A percentile compares a stretch with the other conserved stretches of the same genome.
Conservation (phyloP, 2,888 invertebrate species). For the Urechis unicinctus region DNA sequence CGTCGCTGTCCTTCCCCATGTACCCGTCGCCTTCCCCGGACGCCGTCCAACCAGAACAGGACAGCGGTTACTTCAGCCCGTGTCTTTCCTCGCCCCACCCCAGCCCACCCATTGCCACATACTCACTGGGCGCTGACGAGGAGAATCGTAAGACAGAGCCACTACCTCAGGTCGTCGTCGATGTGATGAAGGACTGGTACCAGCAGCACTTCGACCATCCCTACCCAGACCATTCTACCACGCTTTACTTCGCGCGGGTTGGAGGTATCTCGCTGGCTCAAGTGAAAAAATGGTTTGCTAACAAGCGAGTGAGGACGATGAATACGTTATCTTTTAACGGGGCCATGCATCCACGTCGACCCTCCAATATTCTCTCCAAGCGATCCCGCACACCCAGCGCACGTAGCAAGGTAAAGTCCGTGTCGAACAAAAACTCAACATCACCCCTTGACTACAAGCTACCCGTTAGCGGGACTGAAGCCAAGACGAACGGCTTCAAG, state of each 20-base stretch:
- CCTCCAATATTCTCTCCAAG: no score
- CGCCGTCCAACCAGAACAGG: neutral
- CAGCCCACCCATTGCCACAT: no score
- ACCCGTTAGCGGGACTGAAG: no score
- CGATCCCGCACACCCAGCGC: no score
- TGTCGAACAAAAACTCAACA: no score
- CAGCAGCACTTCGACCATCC: slow-evolving; percentile 32
- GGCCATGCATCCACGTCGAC: slow-evolving; percentile 37
- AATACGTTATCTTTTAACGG: slow-evolving; percentile 42
- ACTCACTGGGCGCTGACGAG: no score
- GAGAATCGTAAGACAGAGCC: no score
- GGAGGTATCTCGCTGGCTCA: slow-evolving; percentile 29
- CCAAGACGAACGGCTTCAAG: no score
- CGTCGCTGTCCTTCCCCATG: no score
- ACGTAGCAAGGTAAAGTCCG: no score
- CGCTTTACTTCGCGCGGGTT: slow-evolving; percentile 22
- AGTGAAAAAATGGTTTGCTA: slow-evolving; percentile 44
- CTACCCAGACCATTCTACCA: slow-evolving; percentile 33
- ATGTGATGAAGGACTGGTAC: slow-evolving; percentile 29
- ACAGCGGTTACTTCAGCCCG: neutral
- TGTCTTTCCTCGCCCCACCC: neutral
- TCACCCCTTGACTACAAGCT: no score
- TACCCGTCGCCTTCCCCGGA: neutral
- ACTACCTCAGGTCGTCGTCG: no score
- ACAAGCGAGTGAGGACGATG: slow-evolving; percentile 36